A percentile compares a stretch with the other conserved stretches of the same genome.
Conservation (phyloP, 2,797 vertebrate genomes). For the Enteromius anoplus region DNA sequence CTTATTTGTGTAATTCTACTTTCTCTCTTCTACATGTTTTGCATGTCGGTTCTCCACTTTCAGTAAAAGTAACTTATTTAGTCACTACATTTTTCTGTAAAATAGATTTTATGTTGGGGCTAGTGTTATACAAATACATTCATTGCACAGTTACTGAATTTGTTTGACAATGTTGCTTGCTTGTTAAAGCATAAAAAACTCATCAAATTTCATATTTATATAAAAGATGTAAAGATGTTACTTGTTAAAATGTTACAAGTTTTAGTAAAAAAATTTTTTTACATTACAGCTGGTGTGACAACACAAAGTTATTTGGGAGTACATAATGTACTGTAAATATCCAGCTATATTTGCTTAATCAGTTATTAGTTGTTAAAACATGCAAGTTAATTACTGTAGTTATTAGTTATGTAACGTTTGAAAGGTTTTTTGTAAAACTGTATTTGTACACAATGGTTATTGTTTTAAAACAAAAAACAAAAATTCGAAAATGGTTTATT, state of each 20-base stretch:
- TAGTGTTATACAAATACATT: not conserved
- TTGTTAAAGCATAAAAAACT: not conserved
- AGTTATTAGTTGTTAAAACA: too few species aligned
- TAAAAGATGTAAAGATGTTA: too few species aligned
- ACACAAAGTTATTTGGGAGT: not conserved
- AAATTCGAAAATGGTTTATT: not conserved
- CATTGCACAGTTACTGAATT: not conserved
- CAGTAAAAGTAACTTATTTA: not conserved
- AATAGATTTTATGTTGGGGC: not conserved
- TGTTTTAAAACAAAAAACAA: too few species aligned
- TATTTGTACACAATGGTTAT: too few species aligned
- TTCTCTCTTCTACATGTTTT: slow-evolving; percentile 4
- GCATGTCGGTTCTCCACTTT: not conserved
- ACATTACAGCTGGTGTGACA: too few species aligned
- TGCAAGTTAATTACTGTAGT: too few species aligned
- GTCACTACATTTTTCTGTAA: not conserved
- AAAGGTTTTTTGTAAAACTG: too few species aligned
- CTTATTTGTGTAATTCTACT: not conserved
- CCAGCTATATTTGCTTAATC: too few species aligned
- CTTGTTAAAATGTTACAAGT: too few species aligned
- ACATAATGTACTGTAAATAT: not conserved
- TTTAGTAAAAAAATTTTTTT: too few species aligned
- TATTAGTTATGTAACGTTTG: too few species aligned
- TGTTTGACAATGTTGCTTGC: not conserved
- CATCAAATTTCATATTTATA: not conserved